Base-by-base conservation (phyloP, 2,888 invertebrate genomes). In the Litoditis marina region DNA sequence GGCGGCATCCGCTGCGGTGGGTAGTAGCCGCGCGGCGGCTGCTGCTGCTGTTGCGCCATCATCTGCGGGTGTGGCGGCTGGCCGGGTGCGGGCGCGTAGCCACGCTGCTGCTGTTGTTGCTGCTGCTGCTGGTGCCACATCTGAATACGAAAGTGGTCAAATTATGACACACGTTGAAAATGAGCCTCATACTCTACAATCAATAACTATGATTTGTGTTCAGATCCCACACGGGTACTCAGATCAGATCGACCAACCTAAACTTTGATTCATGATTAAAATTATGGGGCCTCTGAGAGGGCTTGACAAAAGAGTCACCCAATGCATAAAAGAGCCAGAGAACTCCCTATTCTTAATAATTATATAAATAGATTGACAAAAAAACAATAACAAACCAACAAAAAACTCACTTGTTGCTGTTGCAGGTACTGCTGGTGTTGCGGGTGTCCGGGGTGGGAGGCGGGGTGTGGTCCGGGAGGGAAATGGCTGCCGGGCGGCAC, bases 361-460 rank as follows among this genome's bases (percentile, higher is more conserved):
- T n/a, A n/a, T n/a, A n/a, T n/a, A 49, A 28, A 49, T 47, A 47
- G 7, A 13, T 19, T 2, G 27, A 49, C 4, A 13, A 13, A 49
- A 7, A 13, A 13, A 27, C 19, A 39, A 39, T 39, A 27, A 13
- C 19, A 47, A 7, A 22, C 4, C n/a, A n/a, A n/a, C n/a, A n/a
- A n/a, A n/a, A n/a, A n/a, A n/a, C n/a, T n/a, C 22, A 27, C 16
- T n/a, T 62, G 53, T 56, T 32, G 51, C 22, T 61, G 56, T 42
- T 52, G 51, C 59, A 69, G 60, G 54, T 67, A 69, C n/a, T 76
- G 76, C 39, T 64, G 69, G 39, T 76, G 76, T 13, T 67, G 68
- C 32, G 69, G 74, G 65, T 71, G 67, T 13, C 55, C 51, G 1
- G 71, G 65, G 62, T 67, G 67, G 13, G 55, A 31, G 13, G 50